Conservation (phyloP, 2,113 vertebrate species). For the Rhinoderma darwinii region DNA sequence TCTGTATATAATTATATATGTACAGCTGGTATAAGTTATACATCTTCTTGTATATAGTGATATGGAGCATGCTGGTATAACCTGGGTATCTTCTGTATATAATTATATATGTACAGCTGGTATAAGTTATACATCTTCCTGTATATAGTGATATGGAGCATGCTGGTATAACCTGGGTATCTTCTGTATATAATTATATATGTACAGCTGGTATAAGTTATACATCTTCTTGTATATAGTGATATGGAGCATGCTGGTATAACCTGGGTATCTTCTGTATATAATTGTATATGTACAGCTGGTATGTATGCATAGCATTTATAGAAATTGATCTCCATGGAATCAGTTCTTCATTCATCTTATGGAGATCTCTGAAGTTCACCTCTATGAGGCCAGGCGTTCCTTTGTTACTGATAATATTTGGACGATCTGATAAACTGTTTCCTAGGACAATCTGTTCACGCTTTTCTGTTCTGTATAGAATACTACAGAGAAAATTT, state of each 20-base stretch:
- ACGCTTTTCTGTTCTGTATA: neutral
- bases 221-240: no score
- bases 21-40: no score
- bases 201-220: neutral
- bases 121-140: neutral
- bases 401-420: neutral
- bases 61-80: neutral
- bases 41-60: no score
- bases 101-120: neutral
- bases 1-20: no score
- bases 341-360: neutral
- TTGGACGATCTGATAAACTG: neutral
- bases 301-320: no score
- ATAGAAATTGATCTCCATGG: no score
- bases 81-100: neutral
- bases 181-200: neutral
- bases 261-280: neutral
- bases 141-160: neutral
- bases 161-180: neutral
- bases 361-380: neutral
- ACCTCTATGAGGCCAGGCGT: neutral
- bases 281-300: no score
- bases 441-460: neutral
- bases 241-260: neutral
- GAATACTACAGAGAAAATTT: neutral